Evolutionary conservation across 1,140 invertebrate species (phyloP).

Genomic region (Anthonomus grandis): DNA sequence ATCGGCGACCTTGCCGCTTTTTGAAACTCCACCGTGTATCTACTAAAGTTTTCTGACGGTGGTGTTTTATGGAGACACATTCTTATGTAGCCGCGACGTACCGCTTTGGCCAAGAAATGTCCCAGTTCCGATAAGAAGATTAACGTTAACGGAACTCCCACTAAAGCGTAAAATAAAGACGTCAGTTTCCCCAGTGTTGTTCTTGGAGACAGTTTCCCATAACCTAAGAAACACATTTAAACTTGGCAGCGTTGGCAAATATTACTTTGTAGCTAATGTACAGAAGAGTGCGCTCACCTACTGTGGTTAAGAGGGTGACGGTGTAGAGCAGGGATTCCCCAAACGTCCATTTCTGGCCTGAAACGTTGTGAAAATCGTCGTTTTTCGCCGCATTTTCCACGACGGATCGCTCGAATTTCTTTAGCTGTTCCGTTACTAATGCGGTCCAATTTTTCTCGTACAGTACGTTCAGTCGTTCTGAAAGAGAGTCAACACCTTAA

Average conservation of each 20-base stretch:
- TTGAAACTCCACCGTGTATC: constrained; percentile 41
- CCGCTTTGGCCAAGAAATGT: constrained; percentile 69
- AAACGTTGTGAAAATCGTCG: constrained; percentile 37
- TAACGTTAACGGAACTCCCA: constrained; percentile 82
- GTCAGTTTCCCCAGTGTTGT: constrained; percentile 74
- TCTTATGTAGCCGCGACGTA: constrained; percentile 67
- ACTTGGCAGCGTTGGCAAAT: not conserved
- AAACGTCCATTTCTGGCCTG: constrained; percentile 66
- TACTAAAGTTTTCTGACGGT: constrained; percentile 26
- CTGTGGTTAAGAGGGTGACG: constrained; percentile 80
- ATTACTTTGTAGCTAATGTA: not conserved
- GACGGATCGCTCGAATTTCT: constrained; percentile 72
- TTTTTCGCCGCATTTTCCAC: constrained; percentile 63
- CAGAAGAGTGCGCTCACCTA: constrained; percentile 57
- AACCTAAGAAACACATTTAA: constrained; percentile 56
- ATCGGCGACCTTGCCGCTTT: constrained; percentile 45
- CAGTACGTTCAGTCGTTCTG: constrained; percentile 76
- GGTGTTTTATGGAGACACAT: constrained; percentile 56
- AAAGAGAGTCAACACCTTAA: constrained; percentile 38
- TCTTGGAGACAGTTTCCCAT: constrained; percentile 75
- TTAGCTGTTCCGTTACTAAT: constrained; percentile 69
- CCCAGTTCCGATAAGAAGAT: constrained; percentile 84
- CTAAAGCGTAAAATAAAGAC: constrained; percentile 82
- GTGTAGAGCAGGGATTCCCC: constrained; percentile 76
- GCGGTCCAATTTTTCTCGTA: constrained; percentile 80